These are phyloP conservation scores for Xerus rutilus DNA, from an alignment of 2,797 vertebrate genomes.

Conservation along the genomic window DNA sequence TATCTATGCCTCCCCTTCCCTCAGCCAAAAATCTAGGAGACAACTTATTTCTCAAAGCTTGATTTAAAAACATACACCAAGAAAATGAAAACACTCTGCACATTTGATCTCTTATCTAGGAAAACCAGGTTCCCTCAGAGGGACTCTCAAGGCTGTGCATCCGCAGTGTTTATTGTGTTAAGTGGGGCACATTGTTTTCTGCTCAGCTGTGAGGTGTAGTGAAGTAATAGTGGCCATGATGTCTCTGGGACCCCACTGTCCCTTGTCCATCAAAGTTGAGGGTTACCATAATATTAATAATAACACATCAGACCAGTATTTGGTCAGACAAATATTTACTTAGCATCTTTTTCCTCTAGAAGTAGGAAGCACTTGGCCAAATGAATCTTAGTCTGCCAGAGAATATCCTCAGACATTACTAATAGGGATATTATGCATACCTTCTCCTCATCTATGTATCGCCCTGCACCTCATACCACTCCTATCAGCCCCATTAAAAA, in stretches of 20 bases:
- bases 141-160: conserved; percentile 25
- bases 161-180: conserved; percentile 78
- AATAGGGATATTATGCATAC: not conserved
- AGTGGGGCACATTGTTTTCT: conserved; percentile 67
- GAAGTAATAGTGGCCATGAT: not conserved
- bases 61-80: conserved; percentile 59
- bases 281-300: conserved; percentile 25
- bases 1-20: not conserved
- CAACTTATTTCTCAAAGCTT: conserved; percentile 31
- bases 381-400: not conserved
- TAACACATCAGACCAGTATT: not conserved
- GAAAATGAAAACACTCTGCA: conserved; percentile 69
- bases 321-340: not conserved
- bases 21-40: conserved; percentile 36
- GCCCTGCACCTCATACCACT: not conserved
- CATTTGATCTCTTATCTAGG: conserved; percentile 83
- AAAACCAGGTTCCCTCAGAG: conserved; percentile 72
- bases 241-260: not conserved
- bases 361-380: not conserved
- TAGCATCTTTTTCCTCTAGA: conserved; percentile 23
- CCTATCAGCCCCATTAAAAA: not conserved
- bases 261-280: not conserved
- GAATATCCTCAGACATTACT: not conserved
- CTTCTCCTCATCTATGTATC: not conserved
- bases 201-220: conserved; percentile 1